These are phyloP conservation scores for Chironomus riparius DNA, from an alignment of 2,888 invertebrate genomes.

Conservation along the genomic window DNA sequence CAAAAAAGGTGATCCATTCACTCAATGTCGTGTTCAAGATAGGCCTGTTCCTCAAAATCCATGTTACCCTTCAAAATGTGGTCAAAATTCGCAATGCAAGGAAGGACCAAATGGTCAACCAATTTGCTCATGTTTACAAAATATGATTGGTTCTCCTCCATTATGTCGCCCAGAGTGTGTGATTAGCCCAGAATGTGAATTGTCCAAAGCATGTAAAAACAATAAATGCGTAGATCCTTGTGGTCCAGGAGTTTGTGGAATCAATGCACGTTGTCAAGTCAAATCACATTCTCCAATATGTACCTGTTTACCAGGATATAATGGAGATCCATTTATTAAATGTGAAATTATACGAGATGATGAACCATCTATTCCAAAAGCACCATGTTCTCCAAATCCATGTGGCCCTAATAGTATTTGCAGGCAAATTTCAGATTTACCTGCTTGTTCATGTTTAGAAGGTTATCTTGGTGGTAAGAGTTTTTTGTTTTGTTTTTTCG, in stretches of 20 bases:
- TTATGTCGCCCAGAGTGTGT: too few relatives aligned
- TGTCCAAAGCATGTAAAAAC: conserved; percentile 43
- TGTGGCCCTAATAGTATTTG: background rate
- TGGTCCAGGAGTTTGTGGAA: conserved; percentile 56
- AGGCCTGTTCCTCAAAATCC: too few relatives aligned
- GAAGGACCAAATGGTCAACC: too few relatives aligned
- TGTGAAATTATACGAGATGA: conserved; percentile 35
- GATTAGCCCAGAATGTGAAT: too few relatives aligned
- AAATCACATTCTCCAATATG: conserved; percentile 61
- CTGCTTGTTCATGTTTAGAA: conserved; percentile 45
- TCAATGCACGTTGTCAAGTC: conserved; percentile 55
- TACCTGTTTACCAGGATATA: conserved; percentile 49
- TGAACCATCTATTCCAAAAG: conserved; percentile 35
- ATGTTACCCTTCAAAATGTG: too few relatives aligned
- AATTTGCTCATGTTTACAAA: too few relatives aligned
- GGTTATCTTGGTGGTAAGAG: conserved; percentile 71
- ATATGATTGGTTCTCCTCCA: too few relatives aligned
- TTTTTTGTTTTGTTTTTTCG: too few relatives aligned
- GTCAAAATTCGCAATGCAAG: too few relatives aligned
- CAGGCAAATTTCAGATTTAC: background rate
- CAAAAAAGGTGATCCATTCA: too few relatives aligned
- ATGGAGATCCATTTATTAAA: conserved; percentile 55
- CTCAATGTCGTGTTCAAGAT: too few relatives aligned
- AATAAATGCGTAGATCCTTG: conserved; percentile 66
- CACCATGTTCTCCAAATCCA: too few relatives aligned